Percentiles rank a stretch among this genome's conserved stretches.
phyloP scores from a whole-genome alignment of 2,113 vertebrate genomes.

The Canis aureus region DNA sequence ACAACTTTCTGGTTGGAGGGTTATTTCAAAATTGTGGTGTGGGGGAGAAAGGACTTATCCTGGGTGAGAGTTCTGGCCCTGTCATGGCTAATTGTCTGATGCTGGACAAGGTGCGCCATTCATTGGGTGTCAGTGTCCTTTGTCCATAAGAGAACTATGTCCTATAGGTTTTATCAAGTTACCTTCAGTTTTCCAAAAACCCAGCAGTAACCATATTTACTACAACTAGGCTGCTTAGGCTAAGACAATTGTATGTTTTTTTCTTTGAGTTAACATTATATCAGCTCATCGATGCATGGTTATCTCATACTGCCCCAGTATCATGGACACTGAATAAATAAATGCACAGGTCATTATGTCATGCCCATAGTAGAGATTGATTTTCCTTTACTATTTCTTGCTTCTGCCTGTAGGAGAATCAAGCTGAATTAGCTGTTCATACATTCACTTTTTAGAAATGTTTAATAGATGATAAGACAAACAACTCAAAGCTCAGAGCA shows the following conservation, averaged over 20 bases:
- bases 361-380: background rate
- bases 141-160: background rate
- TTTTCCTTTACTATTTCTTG: constrained; percentile 20
- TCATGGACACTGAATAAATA: background rate
- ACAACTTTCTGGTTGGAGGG: constrained; percentile 35
- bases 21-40: background rate
- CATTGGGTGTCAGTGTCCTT: background rate
- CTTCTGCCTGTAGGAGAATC: constrained; percentile 35
- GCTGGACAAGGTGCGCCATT: background rate
- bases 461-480: constrained; percentile 13
- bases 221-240: background rate
- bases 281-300: background rate
- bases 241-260: background rate
- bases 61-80: background rate
- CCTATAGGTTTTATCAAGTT: background rate
- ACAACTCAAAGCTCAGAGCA: background rate
- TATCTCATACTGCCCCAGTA: background rate
- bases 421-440: background rate
- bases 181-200: background rate
- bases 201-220: background rate
- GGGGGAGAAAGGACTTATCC: background rate
- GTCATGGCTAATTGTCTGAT: too few relatives aligned
- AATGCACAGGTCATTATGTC: background rate
- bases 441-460: constrained; percentile 50
- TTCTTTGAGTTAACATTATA: constrained; percentile 47